Evolutionary conservation across 2,888 invertebrate species (phyloP).

Genomic region (Griposia aprilina): DNA sequence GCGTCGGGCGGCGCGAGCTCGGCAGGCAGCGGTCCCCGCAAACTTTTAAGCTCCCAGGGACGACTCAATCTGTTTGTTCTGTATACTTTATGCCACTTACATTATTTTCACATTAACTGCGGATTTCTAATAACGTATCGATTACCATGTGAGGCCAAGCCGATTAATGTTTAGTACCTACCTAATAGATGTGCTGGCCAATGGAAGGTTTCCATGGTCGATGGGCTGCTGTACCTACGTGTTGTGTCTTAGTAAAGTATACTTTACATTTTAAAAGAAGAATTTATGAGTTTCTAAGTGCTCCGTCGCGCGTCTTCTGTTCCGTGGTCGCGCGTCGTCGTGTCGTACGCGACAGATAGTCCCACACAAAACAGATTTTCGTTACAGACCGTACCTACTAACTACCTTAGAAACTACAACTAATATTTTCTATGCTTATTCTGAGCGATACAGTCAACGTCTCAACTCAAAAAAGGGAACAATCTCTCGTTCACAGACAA

Average conservation of each 20-base stretch:
- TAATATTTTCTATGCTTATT: not conserved
- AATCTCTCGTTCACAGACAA: not conserved
- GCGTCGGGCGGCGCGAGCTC: not conserved
- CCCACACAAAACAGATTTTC: not conserved
- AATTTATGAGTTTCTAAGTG: not conserved
- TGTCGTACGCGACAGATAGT: not conserved
- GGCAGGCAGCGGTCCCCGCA: not conserved
- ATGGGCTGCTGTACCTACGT: not conserved
- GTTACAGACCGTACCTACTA: not conserved
- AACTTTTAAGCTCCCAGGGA: conserved; percentile 52
- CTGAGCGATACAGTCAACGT: not conserved
- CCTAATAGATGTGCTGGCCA: not conserved
- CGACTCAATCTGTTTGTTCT: conserved; percentile 40
- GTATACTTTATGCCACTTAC: conserved; percentile 11
- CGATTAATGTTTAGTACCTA: not conserved
- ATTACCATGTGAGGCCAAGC: not conserved
- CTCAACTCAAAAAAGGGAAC: not conserved
- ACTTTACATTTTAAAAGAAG: not conserved
- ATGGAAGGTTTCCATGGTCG: not conserved
- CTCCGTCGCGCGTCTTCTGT: not conserved
- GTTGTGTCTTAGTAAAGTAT: not conserved
- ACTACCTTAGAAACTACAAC: not conserved
- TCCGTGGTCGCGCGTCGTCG: not conserved
- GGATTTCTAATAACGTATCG: conserved; percentile 16
- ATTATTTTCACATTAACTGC: conserved; percentile 49